Conservation (phyloP, 2,797 vertebrate species). For the Hemibagrus guttatus region DNA sequence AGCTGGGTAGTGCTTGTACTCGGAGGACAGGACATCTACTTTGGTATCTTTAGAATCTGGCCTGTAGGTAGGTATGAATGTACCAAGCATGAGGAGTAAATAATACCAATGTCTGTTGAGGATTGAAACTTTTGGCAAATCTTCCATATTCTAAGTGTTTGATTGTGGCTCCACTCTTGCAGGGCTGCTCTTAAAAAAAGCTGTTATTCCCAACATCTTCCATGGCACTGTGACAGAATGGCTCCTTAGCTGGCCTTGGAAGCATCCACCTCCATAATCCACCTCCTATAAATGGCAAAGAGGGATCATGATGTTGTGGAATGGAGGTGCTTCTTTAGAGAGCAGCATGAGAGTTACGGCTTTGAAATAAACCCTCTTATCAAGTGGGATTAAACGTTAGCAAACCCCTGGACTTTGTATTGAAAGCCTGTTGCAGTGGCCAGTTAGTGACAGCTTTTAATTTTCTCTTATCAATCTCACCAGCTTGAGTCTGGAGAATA, state of each 20-base stretch:
- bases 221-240: neutral
- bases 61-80: neutral
- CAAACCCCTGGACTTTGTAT: constrained; percentile 3
- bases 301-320: neutral
- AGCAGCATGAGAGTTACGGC: neutral
- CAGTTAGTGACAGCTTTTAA: neutral
- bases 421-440: neutral
- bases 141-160: neutral
- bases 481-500: neutral
- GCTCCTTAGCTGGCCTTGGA: constrained; percentile 3
- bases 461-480: constrained; percentile 2
- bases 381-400: neutral
- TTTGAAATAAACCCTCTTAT: neutral
- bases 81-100: neutral
- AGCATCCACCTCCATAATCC: constrained; percentile 17
- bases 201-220: neutral
- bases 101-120: neutral
- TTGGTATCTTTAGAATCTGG: neutral
- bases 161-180: neutral
- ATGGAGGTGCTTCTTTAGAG: neutral
- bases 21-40: neutral
- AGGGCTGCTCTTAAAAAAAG: neutral
- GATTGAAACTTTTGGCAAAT: neutral
- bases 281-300: neutral
- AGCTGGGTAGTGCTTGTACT: neutral